phyloP scores from a whole-genome alignment of 2,888 invertebrate genomes.

The Kuschelorhynchus macadamiae region DNA sequence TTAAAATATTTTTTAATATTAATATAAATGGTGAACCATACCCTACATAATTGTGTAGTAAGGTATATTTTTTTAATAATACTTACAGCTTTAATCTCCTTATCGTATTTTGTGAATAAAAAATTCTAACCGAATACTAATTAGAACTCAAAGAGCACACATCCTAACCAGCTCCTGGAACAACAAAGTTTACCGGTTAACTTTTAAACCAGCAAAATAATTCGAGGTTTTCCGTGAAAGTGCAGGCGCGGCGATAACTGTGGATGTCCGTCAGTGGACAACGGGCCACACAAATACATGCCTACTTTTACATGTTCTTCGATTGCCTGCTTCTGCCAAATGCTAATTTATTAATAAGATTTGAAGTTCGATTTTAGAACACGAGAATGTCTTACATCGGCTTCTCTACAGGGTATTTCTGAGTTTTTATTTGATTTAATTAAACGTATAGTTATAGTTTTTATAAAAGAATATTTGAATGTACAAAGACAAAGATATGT shows the following conservation, averaged over 20 bases:
- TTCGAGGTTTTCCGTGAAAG: constrained; percentile 7
- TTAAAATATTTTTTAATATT: no score
- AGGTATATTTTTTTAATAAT: no score
- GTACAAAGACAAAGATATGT: no score
- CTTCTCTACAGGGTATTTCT: not conserved
- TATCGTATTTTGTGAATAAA: no score
- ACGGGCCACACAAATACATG: constrained; percentile 24
- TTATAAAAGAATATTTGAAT: no score
- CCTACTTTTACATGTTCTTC: constrained; percentile 13
- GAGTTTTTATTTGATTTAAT: not conserved
- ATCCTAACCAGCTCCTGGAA: not conserved
- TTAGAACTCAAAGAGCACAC: not conserved
- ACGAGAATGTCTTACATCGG: constrained; percentile 15
- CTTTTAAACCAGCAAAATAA: constrained; percentile 16
- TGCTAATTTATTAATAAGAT: constrained; percentile 43
- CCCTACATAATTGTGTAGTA: no score
- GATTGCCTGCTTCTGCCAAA: constrained; percentile 37
- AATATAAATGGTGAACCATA: no score
- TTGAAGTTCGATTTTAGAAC: constrained; percentile 32
- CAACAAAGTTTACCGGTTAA: constrained; percentile 27
- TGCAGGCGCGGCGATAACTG: constrained; percentile 33
- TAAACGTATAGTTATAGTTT: not conserved
- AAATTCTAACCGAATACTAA: no score
- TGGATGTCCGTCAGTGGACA: constrained; percentile 35
- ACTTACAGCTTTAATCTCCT: no score